Evolutionary conservation across 1,140 invertebrate genomes (phyloP).

Genomic region (Centruroides sculpturatus): DNA sequence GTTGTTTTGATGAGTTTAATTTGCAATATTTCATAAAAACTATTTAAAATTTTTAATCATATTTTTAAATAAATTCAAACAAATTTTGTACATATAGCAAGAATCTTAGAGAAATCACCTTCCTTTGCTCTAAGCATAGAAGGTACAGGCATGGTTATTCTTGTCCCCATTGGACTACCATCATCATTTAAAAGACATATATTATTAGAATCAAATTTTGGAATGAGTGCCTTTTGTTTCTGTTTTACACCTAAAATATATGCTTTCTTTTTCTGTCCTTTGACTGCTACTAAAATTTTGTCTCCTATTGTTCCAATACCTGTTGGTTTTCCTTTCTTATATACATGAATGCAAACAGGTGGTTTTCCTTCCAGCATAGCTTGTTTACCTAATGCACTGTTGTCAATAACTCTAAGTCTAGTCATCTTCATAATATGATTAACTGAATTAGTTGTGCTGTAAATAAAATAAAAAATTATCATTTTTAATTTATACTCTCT

Average conservation of each 20-base stretch:
- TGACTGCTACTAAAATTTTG: conserved; percentile 85
- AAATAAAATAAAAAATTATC: no score
- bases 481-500: no score
- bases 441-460: conserved; percentile 3
- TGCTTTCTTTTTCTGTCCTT: conserved; percentile 91
- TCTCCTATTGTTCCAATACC: conserved; percentile 44
- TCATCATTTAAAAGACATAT: conserved; percentile 89
- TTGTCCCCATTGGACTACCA: conserved; percentile 73
- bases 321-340: conserved; percentile 25
- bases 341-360: conserved; percentile 46
- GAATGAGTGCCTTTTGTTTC: conserved; percentile 62
- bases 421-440: conserved; percentile 38
- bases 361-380: conserved; percentile 88
- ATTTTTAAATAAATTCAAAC: no score
- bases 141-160: conserved; percentile 89
- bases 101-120: conserved; percentile 85
- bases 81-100: conserved; percentile 70
- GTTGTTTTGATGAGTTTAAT: no score
- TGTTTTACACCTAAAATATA: conserved; percentile 86
- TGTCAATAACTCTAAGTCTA: conserved; percentile 82
- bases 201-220: conserved; percentile 93
- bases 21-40: no score
- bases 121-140: conserved; percentile 66
- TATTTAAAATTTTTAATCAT: no score
- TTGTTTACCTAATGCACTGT: conserved; percentile 81